Percentiles rank a stretch among this genome's conserved stretches.
Conservation (phyloP, 1,140 invertebrate genomes). For the Lordiphosa stackelbergi region DNA sequence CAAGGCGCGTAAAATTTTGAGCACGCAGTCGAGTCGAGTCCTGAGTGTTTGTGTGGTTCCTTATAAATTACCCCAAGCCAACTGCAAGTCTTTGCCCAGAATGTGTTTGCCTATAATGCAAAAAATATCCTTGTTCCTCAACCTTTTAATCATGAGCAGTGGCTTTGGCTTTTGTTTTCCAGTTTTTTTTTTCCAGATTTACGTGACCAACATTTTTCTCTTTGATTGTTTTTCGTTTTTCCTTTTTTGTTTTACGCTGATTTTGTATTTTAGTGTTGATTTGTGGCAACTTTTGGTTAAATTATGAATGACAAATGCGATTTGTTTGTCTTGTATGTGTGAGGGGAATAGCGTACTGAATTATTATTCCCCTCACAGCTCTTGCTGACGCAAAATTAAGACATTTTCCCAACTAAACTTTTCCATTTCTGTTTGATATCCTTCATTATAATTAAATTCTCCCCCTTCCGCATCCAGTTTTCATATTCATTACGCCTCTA, state of each 20-base stretch:
- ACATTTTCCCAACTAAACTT: neutral
- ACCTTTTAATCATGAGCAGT: constrained; percentile 54
- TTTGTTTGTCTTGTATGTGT: constrained; percentile 18
- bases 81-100: constrained; percentile 42
- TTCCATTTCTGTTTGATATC: neutral
- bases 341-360: constrained; percentile 12
- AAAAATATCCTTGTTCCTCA: constrained; percentile 37
- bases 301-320: constrained; percentile 46
- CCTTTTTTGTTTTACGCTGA: constrained; percentile 18
- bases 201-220: constrained; percentile 64
- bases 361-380: neutral
- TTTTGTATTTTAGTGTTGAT: constrained; percentile 39
- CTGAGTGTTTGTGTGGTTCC: constrained; percentile 41
- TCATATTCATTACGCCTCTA: constrained; percentile 28
- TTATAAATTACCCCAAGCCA: constrained; percentile 59
- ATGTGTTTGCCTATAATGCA: constrained; percentile 46
- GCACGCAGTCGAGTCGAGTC: constrained; percentile 41
- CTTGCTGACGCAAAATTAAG: neutral
- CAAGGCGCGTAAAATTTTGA: constrained; percentile 72
- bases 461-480: constrained; percentile 7
- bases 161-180: constrained; percentile 8
- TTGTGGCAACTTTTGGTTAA: constrained; percentile 28
- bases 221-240: constrained; percentile 43
- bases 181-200: constrained; percentile 1
- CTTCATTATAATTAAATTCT: constrained; percentile 26